Evolutionary conservation across 2,113 vertebrate species (phyloP).

Genomic region (Polypterus bichir): DNA sequence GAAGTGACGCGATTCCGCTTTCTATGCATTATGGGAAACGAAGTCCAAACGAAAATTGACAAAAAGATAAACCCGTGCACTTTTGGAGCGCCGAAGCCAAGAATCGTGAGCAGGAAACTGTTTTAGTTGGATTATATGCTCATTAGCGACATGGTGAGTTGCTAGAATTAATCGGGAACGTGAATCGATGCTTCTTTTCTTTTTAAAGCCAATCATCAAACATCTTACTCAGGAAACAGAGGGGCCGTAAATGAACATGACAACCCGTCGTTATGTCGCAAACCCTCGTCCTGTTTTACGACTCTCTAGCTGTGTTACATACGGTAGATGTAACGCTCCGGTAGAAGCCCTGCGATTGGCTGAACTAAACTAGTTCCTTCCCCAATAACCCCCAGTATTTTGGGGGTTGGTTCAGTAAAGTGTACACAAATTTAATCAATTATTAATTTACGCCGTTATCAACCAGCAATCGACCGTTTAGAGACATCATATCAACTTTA

Average conservation of each 20-base stretch:
- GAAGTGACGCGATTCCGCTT: no score
- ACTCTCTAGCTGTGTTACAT: constrained; percentile 24
- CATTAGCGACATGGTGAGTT: no score
- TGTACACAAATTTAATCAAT: constrained; percentile 18
- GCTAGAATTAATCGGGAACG: no score
- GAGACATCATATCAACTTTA: constrained; percentile 2
- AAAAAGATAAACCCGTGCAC: no score
- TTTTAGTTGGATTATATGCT: no score
- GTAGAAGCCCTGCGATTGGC: constrained; percentile 31
- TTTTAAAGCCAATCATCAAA: not conserved
- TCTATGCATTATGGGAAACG: no score
- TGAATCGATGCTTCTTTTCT: no score
- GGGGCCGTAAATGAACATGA: constrained; percentile 1
- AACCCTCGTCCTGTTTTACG: not conserved
- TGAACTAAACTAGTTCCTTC: constrained; percentile 9
- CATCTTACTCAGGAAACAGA: not conserved
- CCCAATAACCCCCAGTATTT: constrained; percentile 16
- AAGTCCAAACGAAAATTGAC: no score
- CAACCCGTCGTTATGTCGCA: not conserved
- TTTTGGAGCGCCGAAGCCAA: no score
- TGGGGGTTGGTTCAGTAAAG: constrained; percentile 19
- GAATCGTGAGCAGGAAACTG: no score
- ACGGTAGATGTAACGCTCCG: constrained; percentile 15
- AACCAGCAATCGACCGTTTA: not conserved
- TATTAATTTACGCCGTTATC: constrained; percentile 13